phyloP scores from a whole-genome alignment of 2,797 vertebrate genomes.

The Ptychadena robeensis region DNA sequence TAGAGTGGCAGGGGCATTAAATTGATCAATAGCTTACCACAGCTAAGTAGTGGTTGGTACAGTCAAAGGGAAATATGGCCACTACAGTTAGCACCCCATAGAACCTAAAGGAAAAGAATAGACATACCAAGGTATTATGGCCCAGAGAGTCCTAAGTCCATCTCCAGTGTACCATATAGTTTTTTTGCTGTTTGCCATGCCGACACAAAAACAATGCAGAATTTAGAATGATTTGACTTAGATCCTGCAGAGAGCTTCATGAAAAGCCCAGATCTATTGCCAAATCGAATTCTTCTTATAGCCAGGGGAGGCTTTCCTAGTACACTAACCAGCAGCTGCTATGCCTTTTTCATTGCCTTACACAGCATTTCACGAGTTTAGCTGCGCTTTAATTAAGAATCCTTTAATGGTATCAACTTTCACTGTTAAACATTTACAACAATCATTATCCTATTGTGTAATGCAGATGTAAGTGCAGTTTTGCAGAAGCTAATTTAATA shows the following conservation, averaged over 20 bases:
- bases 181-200: neutral
- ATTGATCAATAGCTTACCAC: too few relatives aligned
- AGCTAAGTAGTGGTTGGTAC: neutral
- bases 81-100: too few relatives aligned
- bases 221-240: neutral
- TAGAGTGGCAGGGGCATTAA: too few relatives aligned
- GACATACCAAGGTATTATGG: neutral
- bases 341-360: slow-evolving; percentile 4
- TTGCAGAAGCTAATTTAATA: slow-evolving; percentile 14
- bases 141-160: neutral
- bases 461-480: neutral
- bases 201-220: neutral
- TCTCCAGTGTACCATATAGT: neutral
- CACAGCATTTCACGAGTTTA: slow-evolving; percentile 6
- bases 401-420: slow-evolving; percentile 18
- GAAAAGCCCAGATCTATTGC: neutral
- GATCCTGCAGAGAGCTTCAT: neutral
- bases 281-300: neutral
- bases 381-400: slow-evolving; percentile 30
- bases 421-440: neutral
- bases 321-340: slow-evolving; percentile 11
- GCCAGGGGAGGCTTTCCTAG: neutral
- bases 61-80: neutral
- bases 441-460: slow-evolving; percentile 7
- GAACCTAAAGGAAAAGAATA: too few relatives aligned